Conservation (phyloP, 2,797 vertebrate species). For the Acropternis orthonyx region DNA sequence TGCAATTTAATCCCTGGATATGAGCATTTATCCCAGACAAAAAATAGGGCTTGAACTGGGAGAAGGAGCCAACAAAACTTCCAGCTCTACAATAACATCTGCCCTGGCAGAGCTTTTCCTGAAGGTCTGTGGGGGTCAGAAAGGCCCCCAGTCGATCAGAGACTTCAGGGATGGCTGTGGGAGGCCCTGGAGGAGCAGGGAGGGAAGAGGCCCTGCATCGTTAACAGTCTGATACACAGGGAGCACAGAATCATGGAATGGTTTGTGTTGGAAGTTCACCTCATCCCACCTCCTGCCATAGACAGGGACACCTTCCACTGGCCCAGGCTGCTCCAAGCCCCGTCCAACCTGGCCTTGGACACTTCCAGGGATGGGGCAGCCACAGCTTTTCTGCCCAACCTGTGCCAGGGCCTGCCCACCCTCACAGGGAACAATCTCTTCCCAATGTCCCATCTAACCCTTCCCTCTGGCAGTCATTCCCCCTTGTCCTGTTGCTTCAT, state of each 20-base stretch:
- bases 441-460: neutral
- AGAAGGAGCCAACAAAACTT: neutral
- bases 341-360: accelerated
- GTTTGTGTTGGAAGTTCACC: neutral
- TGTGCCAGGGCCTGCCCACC: neutral
- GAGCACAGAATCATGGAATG: neutral
- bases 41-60: accelerated
- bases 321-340: neutral
- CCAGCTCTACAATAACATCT: neutral
- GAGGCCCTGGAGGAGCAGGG: neutral
- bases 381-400: neutral
- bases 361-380: neutral
- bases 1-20: accelerated
- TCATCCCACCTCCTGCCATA: neutral
- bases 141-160: too few species aligned
- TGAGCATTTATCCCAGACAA: too few species aligned
- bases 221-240: accelerated
- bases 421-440: accelerated
- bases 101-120: neutral
- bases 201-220: too few species aligned
- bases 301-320: neutral
- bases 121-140: neutral
- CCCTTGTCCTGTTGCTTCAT: neutral
- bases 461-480: neutral
- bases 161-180: accelerated